A percentile compares a stretch with the other conserved stretches of the same genome.
Evolutionary conservation across 2,113 vertebrate species (phyloP).

Genomic region (Strigops habroptila): DNA sequence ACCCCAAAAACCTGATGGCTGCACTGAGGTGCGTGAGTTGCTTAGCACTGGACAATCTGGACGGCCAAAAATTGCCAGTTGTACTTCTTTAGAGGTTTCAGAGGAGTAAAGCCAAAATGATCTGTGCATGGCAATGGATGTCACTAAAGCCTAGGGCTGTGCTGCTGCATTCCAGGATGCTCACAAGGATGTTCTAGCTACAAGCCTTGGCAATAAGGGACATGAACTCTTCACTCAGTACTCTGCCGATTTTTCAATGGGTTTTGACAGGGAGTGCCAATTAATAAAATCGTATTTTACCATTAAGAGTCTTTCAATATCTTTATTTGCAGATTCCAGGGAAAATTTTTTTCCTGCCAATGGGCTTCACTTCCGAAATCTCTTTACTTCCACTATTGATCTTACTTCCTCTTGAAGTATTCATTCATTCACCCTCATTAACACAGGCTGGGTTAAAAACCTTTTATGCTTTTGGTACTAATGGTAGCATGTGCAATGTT

Average conservation of each 20-base stretch:
- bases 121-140: background rate
- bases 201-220: background rate
- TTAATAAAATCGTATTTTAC: conserved; percentile 15
- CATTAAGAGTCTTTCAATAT: background rate
- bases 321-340: background rate
- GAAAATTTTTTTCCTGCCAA: background rate
- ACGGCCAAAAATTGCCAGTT: background rate
- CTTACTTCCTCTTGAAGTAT: background rate
- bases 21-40: background rate
- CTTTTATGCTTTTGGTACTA: background rate
- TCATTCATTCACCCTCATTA: fast-evolving
- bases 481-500: background rate
- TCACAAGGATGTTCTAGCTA: background rate
- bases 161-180: background rate
- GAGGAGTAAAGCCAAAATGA: background rate
- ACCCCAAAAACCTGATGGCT: background rate
- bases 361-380: background rate
- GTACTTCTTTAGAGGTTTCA: background rate
- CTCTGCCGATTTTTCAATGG: background rate
- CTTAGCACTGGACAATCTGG: background rate
- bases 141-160: background rate
- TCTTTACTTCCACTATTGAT: background rate
- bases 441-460: background rate
- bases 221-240: background rate
- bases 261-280: background rate